Conservation (phyloP, 2,113 vertebrate genomes). For the Piprites chloris region DNA sequence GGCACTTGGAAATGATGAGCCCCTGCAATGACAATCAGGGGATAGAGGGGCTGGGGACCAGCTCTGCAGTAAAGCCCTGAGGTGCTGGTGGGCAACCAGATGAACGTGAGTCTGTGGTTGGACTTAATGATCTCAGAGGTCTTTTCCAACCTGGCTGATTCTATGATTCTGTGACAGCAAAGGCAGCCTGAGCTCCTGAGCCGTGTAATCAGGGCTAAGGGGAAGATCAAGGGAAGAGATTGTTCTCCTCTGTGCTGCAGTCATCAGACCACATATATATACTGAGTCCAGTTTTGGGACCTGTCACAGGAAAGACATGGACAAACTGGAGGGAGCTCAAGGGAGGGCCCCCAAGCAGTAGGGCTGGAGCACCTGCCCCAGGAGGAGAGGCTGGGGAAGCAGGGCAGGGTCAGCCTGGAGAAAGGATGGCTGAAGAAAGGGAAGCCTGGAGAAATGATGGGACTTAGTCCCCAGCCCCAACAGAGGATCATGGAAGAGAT, state of each 20-base stretch:
- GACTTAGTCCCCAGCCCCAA: neutral
- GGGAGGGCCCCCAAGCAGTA: neutral
- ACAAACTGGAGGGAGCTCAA: neutral
- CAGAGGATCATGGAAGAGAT: neutral
- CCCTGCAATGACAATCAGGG: rapidly evolving
- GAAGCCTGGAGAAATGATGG: no score
- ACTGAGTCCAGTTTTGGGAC: neutral
- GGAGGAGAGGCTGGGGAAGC: neutral
- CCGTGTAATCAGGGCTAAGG: neutral
- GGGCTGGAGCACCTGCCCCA: neutral
- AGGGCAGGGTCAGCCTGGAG: neutral
- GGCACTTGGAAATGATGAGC: neutral
- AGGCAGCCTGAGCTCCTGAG: neutral
- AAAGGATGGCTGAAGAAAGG: neutral
- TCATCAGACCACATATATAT: neutral
- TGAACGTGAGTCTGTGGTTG: neutral
- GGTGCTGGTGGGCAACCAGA: neutral
- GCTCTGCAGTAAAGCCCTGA: neutral
- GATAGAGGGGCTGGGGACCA: neutral
- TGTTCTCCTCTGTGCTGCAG: neutral
- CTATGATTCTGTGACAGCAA: neutral
- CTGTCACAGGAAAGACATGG: neutral
- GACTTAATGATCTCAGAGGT: neutral
- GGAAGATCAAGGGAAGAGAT: neutral
- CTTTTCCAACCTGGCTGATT: no score